phyloP scores from a whole-genome alignment of 1,140 invertebrate species.

The Parapsyche elsis region DNA sequence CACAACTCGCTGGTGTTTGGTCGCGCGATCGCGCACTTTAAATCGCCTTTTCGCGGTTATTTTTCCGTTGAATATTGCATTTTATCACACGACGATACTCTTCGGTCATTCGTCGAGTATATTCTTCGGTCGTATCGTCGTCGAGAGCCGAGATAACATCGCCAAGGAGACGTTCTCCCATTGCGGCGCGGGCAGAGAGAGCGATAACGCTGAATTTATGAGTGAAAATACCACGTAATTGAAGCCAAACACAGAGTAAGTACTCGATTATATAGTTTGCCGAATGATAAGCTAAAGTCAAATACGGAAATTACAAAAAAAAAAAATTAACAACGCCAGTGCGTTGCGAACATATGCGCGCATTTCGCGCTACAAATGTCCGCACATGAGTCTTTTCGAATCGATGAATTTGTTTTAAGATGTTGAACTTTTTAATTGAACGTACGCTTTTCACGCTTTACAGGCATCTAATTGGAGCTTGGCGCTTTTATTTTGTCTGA shows the following conservation, averaged over 20 bases:
- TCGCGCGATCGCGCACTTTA: neutral
- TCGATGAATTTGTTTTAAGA: no score
- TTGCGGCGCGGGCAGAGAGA: neutral
- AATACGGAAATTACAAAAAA: no score
- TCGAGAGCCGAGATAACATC: neutral
- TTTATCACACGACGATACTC: neutral
- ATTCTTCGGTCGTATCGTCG: no score
- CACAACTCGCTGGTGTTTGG: conserved; percentile 13
- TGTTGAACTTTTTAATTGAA: no score
- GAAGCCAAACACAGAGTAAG: no score
- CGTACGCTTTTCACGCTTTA: no score
- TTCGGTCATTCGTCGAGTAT: no score
- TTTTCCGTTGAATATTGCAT: neutral
- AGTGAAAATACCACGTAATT: neutral
- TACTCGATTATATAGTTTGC: no score
- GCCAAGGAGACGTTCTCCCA: neutral
- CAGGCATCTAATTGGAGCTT: neutral
- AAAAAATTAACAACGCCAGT: no score
- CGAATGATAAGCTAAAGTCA: no score
- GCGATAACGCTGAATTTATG: neutral
- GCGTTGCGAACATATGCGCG: neutral
- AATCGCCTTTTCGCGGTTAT: neutral
- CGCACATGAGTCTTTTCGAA: no score
- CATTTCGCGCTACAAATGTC: no score
- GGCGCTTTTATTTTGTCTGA: neutral